Evolutionary conservation across 2,888 invertebrate species (phyloP).

Genomic region (Machimus rusticus): DNA sequence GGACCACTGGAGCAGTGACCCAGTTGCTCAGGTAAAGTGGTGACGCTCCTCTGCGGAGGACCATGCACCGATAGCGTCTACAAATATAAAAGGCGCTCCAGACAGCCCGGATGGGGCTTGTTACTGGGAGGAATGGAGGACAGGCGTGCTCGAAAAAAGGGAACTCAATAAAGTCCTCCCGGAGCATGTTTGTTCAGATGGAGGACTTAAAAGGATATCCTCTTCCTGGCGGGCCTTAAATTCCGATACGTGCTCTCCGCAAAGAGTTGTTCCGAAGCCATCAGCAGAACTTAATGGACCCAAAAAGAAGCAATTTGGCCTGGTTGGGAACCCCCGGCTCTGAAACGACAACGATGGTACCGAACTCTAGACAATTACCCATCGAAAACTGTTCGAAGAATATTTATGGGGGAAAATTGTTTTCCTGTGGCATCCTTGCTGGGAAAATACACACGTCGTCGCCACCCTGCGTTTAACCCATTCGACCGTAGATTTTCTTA

Average conservation of each 20-base stretch:
- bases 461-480: constrained; percentile 15
- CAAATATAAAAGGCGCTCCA: neutral
- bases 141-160: neutral
- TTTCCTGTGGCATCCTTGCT: constrained; percentile 23
- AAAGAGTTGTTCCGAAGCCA: neutral
- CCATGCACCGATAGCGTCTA: neutral
- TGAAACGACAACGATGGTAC: neutral
- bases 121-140: neutral
- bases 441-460: constrained; percentile 5
- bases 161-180: neutral
- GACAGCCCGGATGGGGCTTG: neutral
- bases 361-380: constrained; percentile 9
- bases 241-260: neutral
- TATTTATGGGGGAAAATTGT: constrained; percentile 33
- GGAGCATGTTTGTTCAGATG: constrained; percentile 10
- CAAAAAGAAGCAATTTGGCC: constrained; percentile 14
- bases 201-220: neutral
- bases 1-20: neutral
- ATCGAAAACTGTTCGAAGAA: constrained; percentile 13
- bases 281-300: constrained; percentile 33
- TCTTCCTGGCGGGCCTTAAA: neutral
- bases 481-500: constrained; percentile 14
- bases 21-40: neutral
- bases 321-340: neutral
- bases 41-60: neutral